Base-by-base conservation (phyloP, 2,113 vertebrate genomes). In the Colaptes auratus region DNA sequence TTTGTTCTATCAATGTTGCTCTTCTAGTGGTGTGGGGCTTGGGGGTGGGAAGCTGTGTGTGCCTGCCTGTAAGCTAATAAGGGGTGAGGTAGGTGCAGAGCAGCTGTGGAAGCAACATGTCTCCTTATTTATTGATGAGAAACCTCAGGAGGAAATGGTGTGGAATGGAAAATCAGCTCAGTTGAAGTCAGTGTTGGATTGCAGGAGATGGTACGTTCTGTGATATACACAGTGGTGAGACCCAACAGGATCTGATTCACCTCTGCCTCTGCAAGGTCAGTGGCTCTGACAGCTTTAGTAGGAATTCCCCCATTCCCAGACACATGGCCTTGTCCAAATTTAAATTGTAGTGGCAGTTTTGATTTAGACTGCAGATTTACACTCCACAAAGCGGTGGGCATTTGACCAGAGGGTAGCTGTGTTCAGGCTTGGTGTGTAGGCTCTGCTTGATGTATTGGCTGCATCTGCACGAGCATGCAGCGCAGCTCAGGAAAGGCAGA, bases 101-200 rank as follows among this genome's bases (percentile, higher is more conserved):
- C 93, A 97, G 96, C 97, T 97, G 97, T 97, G 96, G 70, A 89
- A 95, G 75, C 94, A 97, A 74, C 92, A 55, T 93, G 94, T 95
- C 90, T 97, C 85, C 96, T 98, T 96, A 97, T 97, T 98, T 98
- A 98, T 98, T 98, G 97, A 98, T 98, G 96, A 95, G 91, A 97
- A 95, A 92, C 93, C 95, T 97, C 95, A 66, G 74, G 92, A 94
- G 96, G 95, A 88, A 96, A 90, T 88, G 91, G 81, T 97, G 92
- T 94, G 55, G 92, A 97, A 97, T 90, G 79, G 79, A 86, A 92
- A 96, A 97, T 59, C 52, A 91, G 85, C 86, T 91, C 21, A 20
- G 59, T 35, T 48, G 12, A 83, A 80, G 71, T 52, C 35, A 65
- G 58, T 65, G 79, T 78, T 2, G 0, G 56, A 61, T 90, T 82